A percentile compares a stretch with the other conserved stretches of the same genome.
Conservation (phyloP, 2,113 vertebrate species). For the Setophaga coronata region DNA sequence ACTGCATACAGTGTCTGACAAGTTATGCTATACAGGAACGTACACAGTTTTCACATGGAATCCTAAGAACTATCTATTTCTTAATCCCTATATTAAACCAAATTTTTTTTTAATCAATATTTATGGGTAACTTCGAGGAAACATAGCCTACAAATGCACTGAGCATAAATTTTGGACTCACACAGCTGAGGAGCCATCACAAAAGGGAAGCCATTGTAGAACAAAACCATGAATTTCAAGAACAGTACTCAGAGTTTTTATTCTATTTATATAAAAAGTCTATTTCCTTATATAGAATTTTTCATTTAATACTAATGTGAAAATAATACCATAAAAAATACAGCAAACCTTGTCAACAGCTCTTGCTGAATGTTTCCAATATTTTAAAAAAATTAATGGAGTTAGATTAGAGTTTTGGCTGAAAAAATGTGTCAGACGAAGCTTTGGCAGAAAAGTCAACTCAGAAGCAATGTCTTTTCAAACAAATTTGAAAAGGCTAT, state of each 20-base stretch:
- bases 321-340: background rate
- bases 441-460: background rate
- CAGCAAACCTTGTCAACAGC: background rate
- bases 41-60: background rate
- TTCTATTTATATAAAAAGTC: background rate
- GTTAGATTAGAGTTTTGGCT: background rate
- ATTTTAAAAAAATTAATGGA: background rate
- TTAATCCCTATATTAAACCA: background rate
- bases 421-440: background rate
- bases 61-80: background rate
- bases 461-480: background rate
- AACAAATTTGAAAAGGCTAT: background rate
- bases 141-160: background rate
- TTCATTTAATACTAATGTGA: background rate
- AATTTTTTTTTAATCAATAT: background rate
- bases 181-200: rapidly evolving
- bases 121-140: background rate
- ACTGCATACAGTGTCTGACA: background rate
- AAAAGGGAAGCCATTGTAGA: background rate
- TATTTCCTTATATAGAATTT: background rate
- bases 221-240: background rate
- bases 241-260: background rate
- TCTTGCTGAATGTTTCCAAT: background rate
- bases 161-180: background rate
- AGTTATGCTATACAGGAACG: background rate